Percentiles rank a stretch among this genome's conserved stretches.
Conservation (phyloP, 2,113 vertebrate species). For the Eulemur macaco region DNA sequence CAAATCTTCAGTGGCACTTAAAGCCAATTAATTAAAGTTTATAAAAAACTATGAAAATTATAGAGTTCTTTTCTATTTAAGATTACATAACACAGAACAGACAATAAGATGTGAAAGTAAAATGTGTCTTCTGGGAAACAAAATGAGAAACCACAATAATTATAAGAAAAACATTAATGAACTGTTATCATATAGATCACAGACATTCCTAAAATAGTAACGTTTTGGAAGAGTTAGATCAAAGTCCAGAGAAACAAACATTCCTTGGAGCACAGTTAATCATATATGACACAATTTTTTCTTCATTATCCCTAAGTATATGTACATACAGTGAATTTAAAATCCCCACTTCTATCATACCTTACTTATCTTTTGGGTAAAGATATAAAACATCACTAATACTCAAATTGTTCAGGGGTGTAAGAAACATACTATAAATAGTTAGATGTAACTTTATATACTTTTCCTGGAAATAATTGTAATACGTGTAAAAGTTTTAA, state of each 20-base stretch:
- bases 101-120: background rate
- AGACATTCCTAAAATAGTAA: background rate
- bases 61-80: background rate
- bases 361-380: background rate
- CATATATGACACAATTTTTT: background rate
- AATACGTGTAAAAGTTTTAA: background rate
- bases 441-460: background rate
- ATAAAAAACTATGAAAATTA: background rate
- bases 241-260: background rate
- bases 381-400: background rate
- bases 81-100: background rate
- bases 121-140: background rate
- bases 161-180: background rate
- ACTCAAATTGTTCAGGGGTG: background rate
- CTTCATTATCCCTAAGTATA: background rate
- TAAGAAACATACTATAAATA: background rate
- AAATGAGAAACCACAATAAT: background rate
- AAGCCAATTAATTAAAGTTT: background rate
- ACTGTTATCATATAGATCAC: background rate
- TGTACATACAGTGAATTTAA: background rate
- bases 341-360: background rate
- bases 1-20: background rate
- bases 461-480: background rate
- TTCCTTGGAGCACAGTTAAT: background rate
- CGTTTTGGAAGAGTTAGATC: background rate